Evolutionary conservation across 2,888 invertebrate genomes (phyloP).

Genomic region (Abscondita cerata): DNA sequence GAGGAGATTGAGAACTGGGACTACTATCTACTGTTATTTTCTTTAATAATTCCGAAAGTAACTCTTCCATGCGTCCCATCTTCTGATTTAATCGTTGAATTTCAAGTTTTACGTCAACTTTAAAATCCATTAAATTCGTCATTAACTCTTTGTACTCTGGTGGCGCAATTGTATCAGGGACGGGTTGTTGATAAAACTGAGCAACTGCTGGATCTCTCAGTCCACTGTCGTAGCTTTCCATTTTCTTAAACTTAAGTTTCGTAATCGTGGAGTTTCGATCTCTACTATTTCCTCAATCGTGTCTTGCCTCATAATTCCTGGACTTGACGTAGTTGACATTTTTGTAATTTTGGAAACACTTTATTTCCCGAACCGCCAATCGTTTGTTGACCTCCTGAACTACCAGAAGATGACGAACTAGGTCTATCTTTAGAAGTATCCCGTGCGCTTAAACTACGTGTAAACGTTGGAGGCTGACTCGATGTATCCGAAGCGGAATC

Average conservation of each 20-base stretch:
- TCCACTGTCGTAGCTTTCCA: slow-evolving; percentile 74
- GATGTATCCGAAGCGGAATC: slow-evolving; percentile 74
- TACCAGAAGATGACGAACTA: slow-evolving; percentile 57
- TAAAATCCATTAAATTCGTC: slow-evolving; percentile 82
- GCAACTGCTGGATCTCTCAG: slow-evolving; percentile 64
- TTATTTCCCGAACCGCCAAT: slow-evolving; percentile 61
- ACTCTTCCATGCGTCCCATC: slow-evolving; percentile 87
- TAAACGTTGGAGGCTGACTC: slow-evolving; percentile 60
- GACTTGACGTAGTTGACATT: slow-evolving; percentile 61
- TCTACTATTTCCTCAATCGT: slow-evolving; percentile 75
- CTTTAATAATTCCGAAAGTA: slow-evolving; percentile 77
- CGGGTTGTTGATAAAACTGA: slow-evolving; percentile 56
- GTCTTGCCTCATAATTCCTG: slow-evolving; percentile 71
- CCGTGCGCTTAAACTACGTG: slow-evolving; percentile 66
- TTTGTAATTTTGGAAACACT: slow-evolving; percentile 75
- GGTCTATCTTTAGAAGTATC: slow-evolving; percentile 57
- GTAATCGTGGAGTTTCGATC: slow-evolving; percentile 51
- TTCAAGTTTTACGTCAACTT: slow-evolving; percentile 83
- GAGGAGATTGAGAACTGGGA: slow-evolving; percentile 53
- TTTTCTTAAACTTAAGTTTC: slow-evolving; percentile 64
- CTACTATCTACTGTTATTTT: slow-evolving; percentile 55
- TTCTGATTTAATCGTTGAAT: slow-evolving; percentile 82
- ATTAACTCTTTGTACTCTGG: slow-evolving; percentile 76
- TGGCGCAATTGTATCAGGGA: slow-evolving; percentile 65
- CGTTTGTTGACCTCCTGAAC: slow-evolving; percentile 50